Evolutionary conservation across 2,113 vertebrate species (phyloP), one percentile per base, ranked within the genome.

Genomic region (Gnathonemus echidnorhynchus): DNA sequence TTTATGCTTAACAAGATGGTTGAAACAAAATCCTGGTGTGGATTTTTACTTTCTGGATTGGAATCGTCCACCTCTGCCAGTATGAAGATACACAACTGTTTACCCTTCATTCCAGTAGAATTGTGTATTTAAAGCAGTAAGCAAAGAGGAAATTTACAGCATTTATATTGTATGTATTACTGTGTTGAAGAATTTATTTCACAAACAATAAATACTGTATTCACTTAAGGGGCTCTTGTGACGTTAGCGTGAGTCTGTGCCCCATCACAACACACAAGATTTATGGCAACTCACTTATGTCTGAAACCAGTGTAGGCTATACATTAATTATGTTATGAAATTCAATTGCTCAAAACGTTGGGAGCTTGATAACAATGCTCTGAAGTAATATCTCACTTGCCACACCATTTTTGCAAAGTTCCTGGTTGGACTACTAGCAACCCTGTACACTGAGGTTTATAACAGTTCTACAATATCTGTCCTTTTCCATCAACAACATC

Each of bases 151-250:
- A 42, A 83, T 83, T 66, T 42, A 53, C 8, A 48, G 49, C 31
- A 87, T 35, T 46, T 39, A 89, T 24, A 89, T 39, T 77, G 80
- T 89, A 90, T 94, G 94, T 94, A 92, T 91, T 92, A 91, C 91
- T 93, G 92, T 94, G 91, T 91, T 93, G 91, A 52, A 90, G 6
- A 74, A 90, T n/a, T 80, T 94, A 90, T 95, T 95, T 94, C 92
- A 92, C 93, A 93, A 90, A 90, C 90, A 93, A 93, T 89, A 91
- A 86, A 93, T 42, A 80, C 11, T 52, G 58, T 89, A 7, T 42
- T 46, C 49, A 48, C 3, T 15, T 42, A 24, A 13, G 70, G 89
- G 52, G 1, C 88, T 62, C 35, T 46, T 90, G 45, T 58, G 24
- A 53, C n/a, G n/a, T 87, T 19, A 19, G 17, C 13, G 0, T 50